Base-by-base conservation (phyloP, 2,888 invertebrate genomes). In the Leptothorax acervorum region DNA sequence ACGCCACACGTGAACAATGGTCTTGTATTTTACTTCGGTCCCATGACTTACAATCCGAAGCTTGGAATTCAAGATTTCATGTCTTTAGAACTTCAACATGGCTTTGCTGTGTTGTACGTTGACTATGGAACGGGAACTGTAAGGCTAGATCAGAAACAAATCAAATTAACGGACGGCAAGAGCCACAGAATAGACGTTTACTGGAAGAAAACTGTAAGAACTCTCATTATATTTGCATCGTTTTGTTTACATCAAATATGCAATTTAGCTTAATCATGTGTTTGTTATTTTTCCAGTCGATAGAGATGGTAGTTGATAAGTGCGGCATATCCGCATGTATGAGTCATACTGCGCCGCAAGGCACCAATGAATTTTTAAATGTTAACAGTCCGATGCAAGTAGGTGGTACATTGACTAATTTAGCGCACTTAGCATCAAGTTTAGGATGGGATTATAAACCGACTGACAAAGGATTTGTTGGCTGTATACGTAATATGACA, bases 401-500 rank as follows among this genome's bases (percentile, higher is more conserved):
- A 39, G 98, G 98, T 42, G n/a, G 98, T 6, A 96, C 97, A 0
- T 96, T 97, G 60, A 95, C 97, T 74, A 96, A 97, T 92, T 95
- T 98, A 70, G 95, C 95, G n/a, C 94, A 95, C 39, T 94, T 98
- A 45, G 96, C 96, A 0, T 94, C 95, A 0, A 95, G 96, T 48
- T 96, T 97, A 82, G 96, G 96, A 79, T 98, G 98, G 98, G 95
- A 96, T 39, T 95, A 97, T 91, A 95, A 96, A 8, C 98, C 98
- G 1, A 97, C 96, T 18, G 96, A 96, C 70, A 95, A 96, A 86
- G 97, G 97, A 84, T 99, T 98, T 94, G 96, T 96, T 66, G 99
- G 99, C 5, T 99, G 99, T 94, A 97, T 99, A 88, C 97, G 97
- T 89, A 99, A 99, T 95, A 96, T 99, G 88, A 97, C 98, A 0